Percentiles rank a stretch among this genome's conserved stretches.
Evolutionary conservation across 2,888 invertebrate genomes (phyloP).

Genomic region (Callyntrura sp.): DNA sequence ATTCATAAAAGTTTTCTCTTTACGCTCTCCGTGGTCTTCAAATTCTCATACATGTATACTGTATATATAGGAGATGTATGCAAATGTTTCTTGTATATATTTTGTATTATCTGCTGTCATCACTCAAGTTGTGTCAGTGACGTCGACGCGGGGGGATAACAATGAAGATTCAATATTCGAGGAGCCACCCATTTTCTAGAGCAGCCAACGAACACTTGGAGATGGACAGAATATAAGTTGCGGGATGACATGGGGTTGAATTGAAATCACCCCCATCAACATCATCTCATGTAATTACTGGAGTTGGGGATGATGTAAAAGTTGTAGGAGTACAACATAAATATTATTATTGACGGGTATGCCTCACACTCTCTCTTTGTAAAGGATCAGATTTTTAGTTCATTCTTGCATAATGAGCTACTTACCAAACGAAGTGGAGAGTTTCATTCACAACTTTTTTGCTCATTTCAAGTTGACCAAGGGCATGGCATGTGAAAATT

Average conservation of each 20-base stretch:
- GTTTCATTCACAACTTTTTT: conserved; percentile 35
- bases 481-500: conserved; percentile 56
- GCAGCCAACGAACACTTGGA: background rate
- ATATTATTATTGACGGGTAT: conserved; percentile 1
- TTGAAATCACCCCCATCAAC: background rate
- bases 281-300: conserved; percentile 46
- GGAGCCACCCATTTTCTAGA: conserved; percentile 67
- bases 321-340: conserved; percentile 42
- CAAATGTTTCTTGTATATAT: background rate
- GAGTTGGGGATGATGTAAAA: conserved; percentile 48
- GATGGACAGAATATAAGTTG: background rate
- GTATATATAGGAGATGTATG: too few species aligned
- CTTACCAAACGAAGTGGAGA: background rate
- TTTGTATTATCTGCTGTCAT: conserved; percentile 17
- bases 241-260: conserved; percentile 38
- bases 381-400: background rate
- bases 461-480: conserved; percentile 34
- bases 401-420: background rate
- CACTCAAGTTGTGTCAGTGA: conserved; percentile 56
- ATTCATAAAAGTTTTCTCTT: conserved; percentile 67
- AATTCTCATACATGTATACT: background rate
- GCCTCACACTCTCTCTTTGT: background rate
- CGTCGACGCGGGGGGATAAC: conserved; percentile 21
- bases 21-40: background rate
- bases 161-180: conserved; percentile 67